Evolutionary conservation across 2,888 invertebrate species (phyloP), one percentile per base, ranked within the genome.

Genomic region (Cataglyphis albicans): DNA sequence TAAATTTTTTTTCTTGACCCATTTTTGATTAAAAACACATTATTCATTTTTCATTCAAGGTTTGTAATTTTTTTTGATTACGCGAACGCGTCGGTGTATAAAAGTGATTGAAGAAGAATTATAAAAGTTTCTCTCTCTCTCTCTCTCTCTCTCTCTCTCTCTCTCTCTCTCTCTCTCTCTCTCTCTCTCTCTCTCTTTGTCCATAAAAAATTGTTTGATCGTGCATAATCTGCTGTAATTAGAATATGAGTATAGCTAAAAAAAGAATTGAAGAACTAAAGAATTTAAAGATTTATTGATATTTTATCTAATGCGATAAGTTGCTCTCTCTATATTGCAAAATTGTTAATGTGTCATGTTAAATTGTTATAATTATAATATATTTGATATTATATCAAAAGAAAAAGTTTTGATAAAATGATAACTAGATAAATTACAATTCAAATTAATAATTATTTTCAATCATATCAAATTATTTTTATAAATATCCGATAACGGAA

Each of bases 211-310:
- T 12, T 55, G 9, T 41, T 78, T 78, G 59, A 44, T 35, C 35
- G 29, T 5, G 12, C 25, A 5, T 78, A 78, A 78, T 78, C 78
- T 78, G 72, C 44, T 25, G 12, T 78, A 72, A 78, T 78, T 72
- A 72, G 72, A 70, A 44, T 44, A 65, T 7, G 32, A 59, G 21
- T 38, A 18, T 21, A 52, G 44, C 48, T 52, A 35, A 55, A 41
- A 41, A 41, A 61, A 32, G 44, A 59, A 78, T 78, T 35, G 32
- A 78, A 15, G n/a, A 61, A 59, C 18, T 59, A 72, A 25, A 25
- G 25, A 25, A 78, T 78, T 35, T 72, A 59, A 38, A 76, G 68
- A 41, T 55, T 76, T 68, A 38, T 75, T 38, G 76, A 65, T 67
- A n/a, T 7, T 75, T 9, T 63, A 44, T 48, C 21, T 38, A n/a